Evolutionary conservation across 2,113 vertebrate genomes (phyloP).

Genomic region (Phaethornis superciliosus): DNA sequence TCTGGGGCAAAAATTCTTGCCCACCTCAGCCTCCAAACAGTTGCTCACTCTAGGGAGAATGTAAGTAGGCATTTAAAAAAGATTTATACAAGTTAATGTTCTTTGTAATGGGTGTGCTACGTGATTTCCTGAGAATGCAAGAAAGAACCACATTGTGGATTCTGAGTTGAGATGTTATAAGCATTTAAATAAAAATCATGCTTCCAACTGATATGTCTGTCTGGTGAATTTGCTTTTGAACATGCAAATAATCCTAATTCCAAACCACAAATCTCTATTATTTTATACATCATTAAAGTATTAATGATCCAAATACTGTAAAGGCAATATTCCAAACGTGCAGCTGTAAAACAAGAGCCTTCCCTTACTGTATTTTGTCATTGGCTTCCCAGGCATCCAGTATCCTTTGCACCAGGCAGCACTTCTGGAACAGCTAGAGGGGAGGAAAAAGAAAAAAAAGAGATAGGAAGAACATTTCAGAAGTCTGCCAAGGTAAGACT

Average conservation of each 20-base stretch:
- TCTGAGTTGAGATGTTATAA: not conserved
- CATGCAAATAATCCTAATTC: accelerated
- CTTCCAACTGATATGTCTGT: accelerated
- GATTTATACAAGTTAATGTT: no score
- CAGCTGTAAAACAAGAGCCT: not conserved
- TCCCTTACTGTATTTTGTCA: slow-evolving; percentile 91
- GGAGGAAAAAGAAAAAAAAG: not conserved
- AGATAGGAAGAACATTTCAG: not conserved
- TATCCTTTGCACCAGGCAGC: slow-evolving; percentile 91
- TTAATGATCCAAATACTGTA: not conserved
- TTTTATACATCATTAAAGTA: accelerated
- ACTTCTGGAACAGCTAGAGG: slow-evolving; percentile 91
- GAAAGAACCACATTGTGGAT: not conserved
- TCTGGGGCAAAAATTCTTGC: not conserved
- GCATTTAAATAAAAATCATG: accelerated
- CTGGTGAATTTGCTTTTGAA: not conserved
- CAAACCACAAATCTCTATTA: not conserved
- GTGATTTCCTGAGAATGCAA: not conserved
- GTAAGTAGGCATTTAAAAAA: not conserved
- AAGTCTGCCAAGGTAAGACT: not conserved
- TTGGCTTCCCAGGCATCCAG: slow-evolving; percentile 96
- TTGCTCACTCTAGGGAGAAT: not conserved
- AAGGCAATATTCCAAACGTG: accelerated
- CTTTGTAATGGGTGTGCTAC: accelerated
- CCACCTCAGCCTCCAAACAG: accelerated